phyloP scores from a whole-genome alignment of 2,113 vertebrate species.

The Triplophysa tibetana region DNA sequence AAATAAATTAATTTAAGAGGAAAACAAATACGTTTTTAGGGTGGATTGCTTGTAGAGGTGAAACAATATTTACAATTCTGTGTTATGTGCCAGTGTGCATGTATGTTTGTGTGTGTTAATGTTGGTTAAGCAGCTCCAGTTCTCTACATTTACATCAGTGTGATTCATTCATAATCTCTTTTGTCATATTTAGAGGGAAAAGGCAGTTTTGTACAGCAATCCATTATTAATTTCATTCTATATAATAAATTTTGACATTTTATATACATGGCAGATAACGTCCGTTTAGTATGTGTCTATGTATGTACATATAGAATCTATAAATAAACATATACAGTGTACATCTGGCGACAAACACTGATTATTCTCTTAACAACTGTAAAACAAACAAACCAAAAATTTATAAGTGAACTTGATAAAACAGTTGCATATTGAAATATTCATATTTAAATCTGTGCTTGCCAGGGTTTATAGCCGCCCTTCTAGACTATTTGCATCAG shows the following conservation, averaged over 20 bases:
- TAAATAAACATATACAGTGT: slow-evolving; percentile 64
- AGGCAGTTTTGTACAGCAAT: slow-evolving; percentile 67
- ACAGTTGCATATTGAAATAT: slow-evolving; percentile 58
- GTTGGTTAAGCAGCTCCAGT: slow-evolving; percentile 36
- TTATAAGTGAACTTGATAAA: slow-evolving; percentile 49
- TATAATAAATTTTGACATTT: slow-evolving; percentile 58
- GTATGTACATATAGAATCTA: slow-evolving; percentile 66
- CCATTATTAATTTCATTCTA: slow-evolving; percentile 52
- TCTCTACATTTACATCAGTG: slow-evolving; percentile 43
- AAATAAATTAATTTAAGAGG: slow-evolving; percentile 38
- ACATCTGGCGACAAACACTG: slow-evolving; percentile 42
- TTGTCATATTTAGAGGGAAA: slow-evolving; percentile 63
- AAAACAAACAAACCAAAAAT: slow-evolving; percentile 55
- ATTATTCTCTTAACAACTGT: slow-evolving; percentile 49
- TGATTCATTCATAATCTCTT: slow-evolving; percentile 36
- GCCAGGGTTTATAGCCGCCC: slow-evolving; percentile 21
- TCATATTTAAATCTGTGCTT: slow-evolving; percentile 53
- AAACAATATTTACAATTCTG: slow-evolving; percentile 29
- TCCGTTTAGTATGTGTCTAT: slow-evolving; percentile 52
- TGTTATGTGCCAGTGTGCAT: background rate
- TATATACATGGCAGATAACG: slow-evolving; percentile 58
- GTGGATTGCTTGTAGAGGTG: slow-evolving; percentile 3
- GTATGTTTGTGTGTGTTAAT: slow-evolving; percentile 26
- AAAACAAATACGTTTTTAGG: slow-evolving; percentile 27
- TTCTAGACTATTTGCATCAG: slow-evolving; percentile 25